A percentile compares a stretch with the other conserved stretches of the same genome.
phyloP scores from a whole-genome alignment of 2,113 vertebrate genomes.

The Panthera leo region DNA sequence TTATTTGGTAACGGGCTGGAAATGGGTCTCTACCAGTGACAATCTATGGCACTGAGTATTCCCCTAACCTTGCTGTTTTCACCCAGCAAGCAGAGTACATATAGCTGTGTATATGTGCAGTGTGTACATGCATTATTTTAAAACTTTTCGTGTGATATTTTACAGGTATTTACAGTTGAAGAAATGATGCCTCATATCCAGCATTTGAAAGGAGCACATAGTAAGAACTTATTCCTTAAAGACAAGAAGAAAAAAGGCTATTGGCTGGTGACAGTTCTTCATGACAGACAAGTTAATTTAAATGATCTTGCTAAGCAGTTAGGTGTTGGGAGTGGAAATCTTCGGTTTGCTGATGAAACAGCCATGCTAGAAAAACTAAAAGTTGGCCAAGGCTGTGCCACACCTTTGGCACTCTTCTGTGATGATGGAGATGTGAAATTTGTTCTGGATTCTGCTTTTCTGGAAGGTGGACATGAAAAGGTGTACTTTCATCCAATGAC shows the following conservation, averaged over 20 bases:
- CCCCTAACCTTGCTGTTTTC: neutral
- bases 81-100: neutral
- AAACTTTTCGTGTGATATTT: slow-evolving; percentile 59
- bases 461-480: slow-evolving; percentile 88
- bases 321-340: slow-evolving; percentile 91
- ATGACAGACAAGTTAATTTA: slow-evolving; percentile 91
- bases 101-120: neutral
- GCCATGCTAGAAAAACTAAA: slow-evolving; percentile 92
- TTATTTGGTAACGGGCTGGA: neutral
- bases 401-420: slow-evolving; percentile 92
- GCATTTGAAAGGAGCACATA: slow-evolving; percentile 89
- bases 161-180: slow-evolving; percentile 95
- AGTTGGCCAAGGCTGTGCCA: slow-evolving; percentile 93
- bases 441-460: slow-evolving; percentile 91
- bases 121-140: neutral
- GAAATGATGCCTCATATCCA: slow-evolving; percentile 96
- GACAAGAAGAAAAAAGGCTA: slow-evolving; percentile 96
- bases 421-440: slow-evolving; percentile 88
- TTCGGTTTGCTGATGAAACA: slow-evolving; percentile 93
- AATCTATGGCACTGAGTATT: neutral
- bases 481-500: slow-evolving; percentile 97
- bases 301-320: slow-evolving; percentile 94
- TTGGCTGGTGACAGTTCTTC: slow-evolving; percentile 91
- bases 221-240: slow-evolving; percentile 96
- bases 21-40: neutral